A percentile compares a stretch with the other conserved stretches of the same genome.
Conservation (phyloP, 2,113 vertebrate genomes). For the Struthio camelus region DNA sequence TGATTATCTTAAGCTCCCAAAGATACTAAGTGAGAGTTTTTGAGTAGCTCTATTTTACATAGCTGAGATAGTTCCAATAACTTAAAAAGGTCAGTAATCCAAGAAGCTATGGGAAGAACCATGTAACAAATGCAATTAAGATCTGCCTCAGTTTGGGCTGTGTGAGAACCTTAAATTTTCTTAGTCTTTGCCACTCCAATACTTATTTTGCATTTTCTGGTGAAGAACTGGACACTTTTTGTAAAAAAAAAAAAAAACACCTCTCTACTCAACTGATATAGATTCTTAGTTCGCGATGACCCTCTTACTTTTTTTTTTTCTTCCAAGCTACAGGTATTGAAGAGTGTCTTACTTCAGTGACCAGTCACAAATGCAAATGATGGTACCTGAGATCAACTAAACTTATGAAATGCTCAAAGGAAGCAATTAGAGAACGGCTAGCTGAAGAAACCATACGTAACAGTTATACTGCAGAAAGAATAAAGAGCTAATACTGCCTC, state of each 20-base stretch:
- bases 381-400: neutral
- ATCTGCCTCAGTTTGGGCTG: neutral
- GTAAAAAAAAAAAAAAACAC: too few species aligned
- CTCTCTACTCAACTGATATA: neutral
- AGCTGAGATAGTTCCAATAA: neutral
- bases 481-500: neutral
- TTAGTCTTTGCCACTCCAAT: neutral
- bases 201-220: neutral
- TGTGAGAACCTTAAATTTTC: neutral
- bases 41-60: neutral
- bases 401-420: conserved; percentile 30
- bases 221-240: neutral
- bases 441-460: neutral
- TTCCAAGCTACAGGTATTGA: neutral
- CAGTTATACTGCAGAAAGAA: neutral
- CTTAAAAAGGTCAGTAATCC: neutral
- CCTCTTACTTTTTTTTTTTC: neutral
- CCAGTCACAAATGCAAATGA: neutral
- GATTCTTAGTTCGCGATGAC: neutral
- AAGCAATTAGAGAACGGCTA: neutral
- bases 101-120: neutral
- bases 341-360: neutral
- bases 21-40: neutral
- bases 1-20: neutral
- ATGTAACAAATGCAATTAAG: neutral